Evolutionary conservation across 2,888 invertebrate species (phyloP).

Genomic region (Acronicta psi): DNA sequence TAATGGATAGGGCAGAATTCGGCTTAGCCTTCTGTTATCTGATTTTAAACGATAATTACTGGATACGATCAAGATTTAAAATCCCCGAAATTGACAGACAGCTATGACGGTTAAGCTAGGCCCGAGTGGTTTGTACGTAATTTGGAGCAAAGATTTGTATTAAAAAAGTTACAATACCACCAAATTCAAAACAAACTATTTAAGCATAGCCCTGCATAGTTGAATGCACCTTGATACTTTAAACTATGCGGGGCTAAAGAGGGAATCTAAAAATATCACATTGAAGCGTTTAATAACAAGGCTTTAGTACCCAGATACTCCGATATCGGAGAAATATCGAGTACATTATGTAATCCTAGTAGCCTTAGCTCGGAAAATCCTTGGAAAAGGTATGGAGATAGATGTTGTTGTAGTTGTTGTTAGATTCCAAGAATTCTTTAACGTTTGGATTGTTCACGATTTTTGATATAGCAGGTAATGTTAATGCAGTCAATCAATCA

Average conservation of each 20-base stretch:
- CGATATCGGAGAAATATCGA: constrained; percentile 42
- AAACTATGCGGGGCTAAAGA: constrained; percentile 39
- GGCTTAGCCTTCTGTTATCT: not conserved
- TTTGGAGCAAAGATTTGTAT: too few relatives aligned
- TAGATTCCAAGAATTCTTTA: constrained; percentile 3
- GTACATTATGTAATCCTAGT: constrained; percentile 36
- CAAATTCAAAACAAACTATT: constrained; percentile 24
- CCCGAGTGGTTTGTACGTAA: not conserved
- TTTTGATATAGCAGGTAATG: not conserved
- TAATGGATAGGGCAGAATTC: not conserved
- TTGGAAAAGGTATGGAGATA: constrained; percentile 6
- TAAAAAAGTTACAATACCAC: constrained; percentile 9
- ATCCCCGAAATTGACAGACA: not conserved
- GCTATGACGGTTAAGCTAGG: not conserved
- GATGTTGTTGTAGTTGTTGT: constrained; percentile 5
- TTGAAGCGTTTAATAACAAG: constrained; percentile 55
- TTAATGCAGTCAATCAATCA: constrained; percentile 23
- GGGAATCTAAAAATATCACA: constrained; percentile 54
- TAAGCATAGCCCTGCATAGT: too few relatives aligned
- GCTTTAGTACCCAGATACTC: constrained; percentile 34
- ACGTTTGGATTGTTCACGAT: not conserved
- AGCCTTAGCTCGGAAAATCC: constrained; percentile 13
- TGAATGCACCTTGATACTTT: not conserved
- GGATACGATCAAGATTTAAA: not conserved
- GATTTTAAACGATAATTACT: not conserved